A percentile compares a stretch with the other conserved stretches of the same genome.
These are phyloP conservation scores for Chymomyza procnemis DNA, from an alignment of 2,888 invertebrate species.

Conservation along the genomic window DNA sequence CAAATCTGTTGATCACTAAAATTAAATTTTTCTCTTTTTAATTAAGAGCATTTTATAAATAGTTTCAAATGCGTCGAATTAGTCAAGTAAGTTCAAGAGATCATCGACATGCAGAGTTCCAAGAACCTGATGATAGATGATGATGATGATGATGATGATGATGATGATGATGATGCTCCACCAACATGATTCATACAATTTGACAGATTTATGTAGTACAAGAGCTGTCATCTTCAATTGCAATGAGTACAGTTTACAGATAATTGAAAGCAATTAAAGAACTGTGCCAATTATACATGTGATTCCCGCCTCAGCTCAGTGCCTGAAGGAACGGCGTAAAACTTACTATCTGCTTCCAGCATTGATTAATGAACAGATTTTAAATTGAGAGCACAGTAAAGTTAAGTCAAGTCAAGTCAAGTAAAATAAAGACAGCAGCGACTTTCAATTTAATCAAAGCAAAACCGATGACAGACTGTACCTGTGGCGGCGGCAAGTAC, in stretches of 20 bases:
- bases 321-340: background rate
- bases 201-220: background rate
- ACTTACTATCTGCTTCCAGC: background rate
- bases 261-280: background rate
- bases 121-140: too few relatives aligned
- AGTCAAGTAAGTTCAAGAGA: background rate
- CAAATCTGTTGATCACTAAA: too few relatives aligned
- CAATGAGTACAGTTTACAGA: background rate
- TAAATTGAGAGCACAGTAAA: background rate
- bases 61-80: background rate
- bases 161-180: background rate
- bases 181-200: background rate
- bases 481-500: background rate
- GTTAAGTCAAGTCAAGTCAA: too few relatives aligned
- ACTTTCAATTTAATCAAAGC: background rate
- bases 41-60: background rate
- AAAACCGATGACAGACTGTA: background rate
- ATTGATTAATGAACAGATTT: background rate
- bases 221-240: background rate
- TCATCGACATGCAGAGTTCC: background rate
- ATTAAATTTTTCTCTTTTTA: too few relatives aligned
- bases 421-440: background rate
- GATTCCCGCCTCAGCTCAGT: background rate
- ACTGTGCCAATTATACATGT: background rate
- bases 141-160: too few relatives aligned